Evolutionary conservation across 2,888 invertebrate species (phyloP), one percentile per base, ranked within the genome.

Genomic region (Halictus quadricinctus): DNA sequence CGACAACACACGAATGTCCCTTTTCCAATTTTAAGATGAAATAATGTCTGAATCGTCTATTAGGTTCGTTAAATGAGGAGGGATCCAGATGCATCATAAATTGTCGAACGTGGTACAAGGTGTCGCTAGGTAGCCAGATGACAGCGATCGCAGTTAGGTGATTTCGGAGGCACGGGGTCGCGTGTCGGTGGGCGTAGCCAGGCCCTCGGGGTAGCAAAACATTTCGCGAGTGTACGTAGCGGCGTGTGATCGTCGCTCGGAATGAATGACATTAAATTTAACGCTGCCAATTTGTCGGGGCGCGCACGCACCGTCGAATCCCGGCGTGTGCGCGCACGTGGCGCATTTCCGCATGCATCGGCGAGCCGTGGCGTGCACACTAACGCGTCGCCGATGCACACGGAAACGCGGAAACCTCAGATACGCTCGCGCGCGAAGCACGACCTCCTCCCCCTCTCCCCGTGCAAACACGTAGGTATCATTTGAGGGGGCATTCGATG

Each of bases 211-310:
- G 36, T 50, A 77, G 87, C 80, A 83, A 81, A 86, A 86, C 74
- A 75, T 79, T 84, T 54, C 76, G 74, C 73, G 58, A 46, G 78
- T 66, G 74, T 58, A 76, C 73, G 70, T 60, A 75, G 50, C 70
- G 58, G 21, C 43, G 75, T n/a, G 48, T 70, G 84, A 83, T 79
- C 79, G 79, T 76, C 80, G 84, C 74, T 72, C 76, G 78, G 72
- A 92, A 92, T 91, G 91, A 93, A 92, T 91, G 91, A 91, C 92
- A 91, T 93, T 92, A 92, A 93, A 93, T 93, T 92, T 92, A 93
- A 93, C 92, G 92, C 88, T 88, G 90, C 88, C 90, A 92, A 93
- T 93, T 93, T 92, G 93, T 93, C 91, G 93, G 85, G 58, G 74
- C 77, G 80, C 77, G 80, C 81, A 87, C 81, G 87, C 81, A 82